Base-by-base conservation (phyloP, 2,888 invertebrate genomes). In the Parelbella ahira region DNA sequence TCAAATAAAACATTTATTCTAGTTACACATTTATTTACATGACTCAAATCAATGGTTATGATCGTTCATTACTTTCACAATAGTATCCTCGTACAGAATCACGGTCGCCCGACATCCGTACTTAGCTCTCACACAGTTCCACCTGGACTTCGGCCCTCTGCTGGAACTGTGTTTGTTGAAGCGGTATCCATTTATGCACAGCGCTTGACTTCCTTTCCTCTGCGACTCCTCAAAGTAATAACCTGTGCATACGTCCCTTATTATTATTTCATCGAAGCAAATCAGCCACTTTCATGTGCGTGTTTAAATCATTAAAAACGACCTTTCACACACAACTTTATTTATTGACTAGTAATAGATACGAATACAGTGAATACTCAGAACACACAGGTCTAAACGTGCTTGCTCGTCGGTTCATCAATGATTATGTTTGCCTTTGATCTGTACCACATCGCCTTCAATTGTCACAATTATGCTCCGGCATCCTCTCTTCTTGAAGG, bases 141-240 rank as follows among this genome's bases (percentile, higher is more conserved):
- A 68, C 4, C 68, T 37, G 0, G 34, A 32, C 46, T 49, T 63
- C 2, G 56, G 47, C 0, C 57, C 62, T 30, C 44, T 58, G 34
- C 56, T 60, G 4, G 37, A 47, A 12, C 53, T 59, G 46, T 62
- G 58, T 6, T 47, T 56, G 28, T 56, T 56, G 41, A 54, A 68
- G 1, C 58, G 46, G 43, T 60, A 58, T n/a, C 18, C 15, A 1
- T 49, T 51, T 0, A 55, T 20, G 15, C 53, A 51, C 3, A 63
- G 45, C 0, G 51, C 54, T 13, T 45, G 45, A 11, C 8, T 36
- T 0, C 56, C 60, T 3, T 56, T 54, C 3, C 44, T 19, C 0
- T 24, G 28, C 3, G 53, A 44, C 2, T 36, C 18, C 32, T 44
- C 54, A 39, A 56, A 58, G 38, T 48, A 53, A 5, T 47, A 36